Evolutionary conservation across 1,140 invertebrate genomes (phyloP).

Genomic region (Chelonus insularis): DNA sequence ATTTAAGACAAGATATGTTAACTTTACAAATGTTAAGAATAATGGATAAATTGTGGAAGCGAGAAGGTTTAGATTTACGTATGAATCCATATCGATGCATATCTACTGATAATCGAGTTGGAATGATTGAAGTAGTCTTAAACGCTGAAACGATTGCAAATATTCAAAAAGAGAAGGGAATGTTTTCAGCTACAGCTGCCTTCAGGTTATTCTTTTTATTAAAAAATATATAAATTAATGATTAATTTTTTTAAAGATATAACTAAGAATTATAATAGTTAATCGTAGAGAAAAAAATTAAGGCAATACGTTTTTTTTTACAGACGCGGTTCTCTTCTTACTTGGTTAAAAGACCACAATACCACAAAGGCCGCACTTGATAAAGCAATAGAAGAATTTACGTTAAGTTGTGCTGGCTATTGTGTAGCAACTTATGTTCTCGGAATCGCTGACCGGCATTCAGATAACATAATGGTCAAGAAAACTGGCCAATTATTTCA

Average conservation of each 20-base stretch:
- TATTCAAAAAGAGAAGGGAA: conserved; percentile 90
- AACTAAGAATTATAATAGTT: too few relatives aligned
- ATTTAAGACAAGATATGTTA: conserved; percentile 96
- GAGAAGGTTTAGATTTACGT: conserved; percentile 88
- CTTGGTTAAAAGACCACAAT: conserved; percentile 92
- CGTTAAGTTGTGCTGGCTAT: conserved; percentile 95
- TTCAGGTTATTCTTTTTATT: too few relatives aligned
- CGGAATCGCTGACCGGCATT: conserved; percentile 95
- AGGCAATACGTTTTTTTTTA: too few relatives aligned
- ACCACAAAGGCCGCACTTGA: conserved; percentile 73
- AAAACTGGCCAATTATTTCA: conserved; percentile 92
- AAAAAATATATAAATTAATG: too few relatives aligned
- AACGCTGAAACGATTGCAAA: conserved; percentile 95
- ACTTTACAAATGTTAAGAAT: conserved; percentile 95
- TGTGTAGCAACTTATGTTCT: conserved; percentile 98
- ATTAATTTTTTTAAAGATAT: too few relatives aligned
- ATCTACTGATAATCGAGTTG: conserved; percentile 87
- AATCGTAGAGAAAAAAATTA: too few relatives aligned
- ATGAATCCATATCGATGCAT: conserved; percentile 96
- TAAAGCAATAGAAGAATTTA: conserved; percentile 95
- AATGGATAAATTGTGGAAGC: conserved; percentile 96
- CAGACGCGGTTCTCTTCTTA: conserved; percentile 58
- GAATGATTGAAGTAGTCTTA: conserved; percentile 93
- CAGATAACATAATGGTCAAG: conserved; percentile 99
- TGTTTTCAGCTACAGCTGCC: conserved; percentile 82